Evolutionary conservation across 1,140 invertebrate genomes (phyloP).

Genomic region (Druon quercuslanigerum): DNA sequence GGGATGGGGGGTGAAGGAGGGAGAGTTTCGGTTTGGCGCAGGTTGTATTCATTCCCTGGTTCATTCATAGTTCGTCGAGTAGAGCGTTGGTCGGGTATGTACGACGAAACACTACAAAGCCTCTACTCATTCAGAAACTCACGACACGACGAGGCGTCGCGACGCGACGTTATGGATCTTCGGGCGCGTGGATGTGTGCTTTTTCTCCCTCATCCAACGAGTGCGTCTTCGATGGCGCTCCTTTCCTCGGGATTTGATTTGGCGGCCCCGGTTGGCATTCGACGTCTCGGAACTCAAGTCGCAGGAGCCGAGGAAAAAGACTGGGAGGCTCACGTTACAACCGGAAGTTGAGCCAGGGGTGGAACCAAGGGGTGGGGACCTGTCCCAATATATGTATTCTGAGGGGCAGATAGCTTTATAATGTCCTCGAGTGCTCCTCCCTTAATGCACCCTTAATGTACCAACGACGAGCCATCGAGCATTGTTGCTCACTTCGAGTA

Average conservation of each 20-base stretch:
- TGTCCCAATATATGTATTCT: slow-evolving; percentile 43
- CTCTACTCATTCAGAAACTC: slow-evolving; percentile 40
- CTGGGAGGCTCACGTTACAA: slow-evolving; percentile 63
- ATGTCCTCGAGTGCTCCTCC: slow-evolving; percentile 64
- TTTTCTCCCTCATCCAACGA: slow-evolving; percentile 26
- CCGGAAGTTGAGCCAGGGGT: slow-evolving; percentile 60
- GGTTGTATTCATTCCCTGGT: slow-evolving; percentile 58
- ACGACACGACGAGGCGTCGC: slow-evolving; percentile 33
- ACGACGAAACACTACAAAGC: slow-evolving; percentile 40
- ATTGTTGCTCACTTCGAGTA: slow-evolving; percentile 62
- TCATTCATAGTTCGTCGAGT: slow-evolving; percentile 55
- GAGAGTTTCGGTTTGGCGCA: slow-evolving; percentile 47
- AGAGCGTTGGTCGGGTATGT: slow-evolving; percentile 32
- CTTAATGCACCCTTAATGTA: slow-evolving; percentile 62
- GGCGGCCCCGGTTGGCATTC: neutral
- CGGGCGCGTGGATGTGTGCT: slow-evolving; percentile 30
- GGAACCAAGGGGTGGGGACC: slow-evolving; percentile 52
- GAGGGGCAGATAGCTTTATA: slow-evolving; percentile 54
- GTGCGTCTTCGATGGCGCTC: slow-evolving; percentile 34
- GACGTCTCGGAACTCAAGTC: slow-evolving; percentile 11
- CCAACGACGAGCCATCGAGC: slow-evolving; percentile 46
- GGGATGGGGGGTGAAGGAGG: slow-evolving; percentile 34
- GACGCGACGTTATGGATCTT: slow-evolving; percentile 28
- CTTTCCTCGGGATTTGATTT: slow-evolving; percentile 4
- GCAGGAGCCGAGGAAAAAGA: slow-evolving; percentile 9